phyloP scores from a whole-genome alignment of 2,113 vertebrate genomes.

The Epinephelus moara region DNA sequence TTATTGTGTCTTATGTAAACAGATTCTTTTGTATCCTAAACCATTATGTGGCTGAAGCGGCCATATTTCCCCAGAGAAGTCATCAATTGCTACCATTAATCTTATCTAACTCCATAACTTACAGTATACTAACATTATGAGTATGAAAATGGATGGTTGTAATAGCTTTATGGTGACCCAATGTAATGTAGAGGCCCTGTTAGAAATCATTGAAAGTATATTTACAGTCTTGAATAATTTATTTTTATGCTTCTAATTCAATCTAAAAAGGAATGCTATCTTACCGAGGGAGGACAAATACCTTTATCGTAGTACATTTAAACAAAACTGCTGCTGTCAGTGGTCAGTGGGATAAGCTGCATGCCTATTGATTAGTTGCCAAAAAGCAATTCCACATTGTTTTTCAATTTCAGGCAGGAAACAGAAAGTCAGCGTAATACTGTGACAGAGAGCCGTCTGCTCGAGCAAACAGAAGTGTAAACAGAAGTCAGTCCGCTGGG shows the following conservation, averaged over 20 bases:
- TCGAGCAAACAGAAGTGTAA: slow-evolving; percentile 35
- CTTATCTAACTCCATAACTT: not conserved
- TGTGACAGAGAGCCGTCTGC: slow-evolving; percentile 8
- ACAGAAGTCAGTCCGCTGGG: slow-evolving; percentile 33
- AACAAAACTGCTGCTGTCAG: not conserved
- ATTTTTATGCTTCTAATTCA: not conserved
- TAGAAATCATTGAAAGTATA: not conserved
- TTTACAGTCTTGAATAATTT: not conserved
- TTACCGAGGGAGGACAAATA: not conserved
- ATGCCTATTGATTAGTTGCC: not conserved
- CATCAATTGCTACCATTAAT: not conserved
- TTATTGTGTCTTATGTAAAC: not conserved
- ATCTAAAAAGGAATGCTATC: not conserved
- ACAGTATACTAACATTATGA: not conserved
- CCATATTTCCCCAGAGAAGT: not conserved
- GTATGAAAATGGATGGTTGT: not conserved
- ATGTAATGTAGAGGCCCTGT: not conserved
- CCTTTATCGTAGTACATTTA: not conserved
- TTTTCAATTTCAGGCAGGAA: slow-evolving; percentile 35
- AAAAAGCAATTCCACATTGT: not conserved
- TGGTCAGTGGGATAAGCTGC: not conserved
- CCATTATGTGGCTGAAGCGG: not conserved
- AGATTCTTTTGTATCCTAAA: not conserved
- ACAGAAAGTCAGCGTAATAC: not conserved
- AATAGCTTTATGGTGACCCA: not conserved